Base-by-base conservation (phyloP, 2,797 vertebrate species). In the Lithobates pipiens region DNA sequence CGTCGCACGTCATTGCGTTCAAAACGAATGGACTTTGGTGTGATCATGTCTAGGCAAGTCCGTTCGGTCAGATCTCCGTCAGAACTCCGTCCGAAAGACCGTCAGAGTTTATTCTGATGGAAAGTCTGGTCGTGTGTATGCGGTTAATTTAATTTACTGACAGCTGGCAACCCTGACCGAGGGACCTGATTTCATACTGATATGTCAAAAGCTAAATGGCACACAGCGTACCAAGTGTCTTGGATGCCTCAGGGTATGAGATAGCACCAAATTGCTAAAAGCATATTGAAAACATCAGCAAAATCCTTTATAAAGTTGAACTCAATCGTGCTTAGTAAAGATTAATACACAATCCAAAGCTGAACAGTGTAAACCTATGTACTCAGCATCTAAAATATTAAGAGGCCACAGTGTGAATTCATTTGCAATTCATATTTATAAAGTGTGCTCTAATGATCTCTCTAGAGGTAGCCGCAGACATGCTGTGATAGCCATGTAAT, bases 341-440 rank as follows among this genome's bases (percentile, higher is more conserved):
- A 61, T 83, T 86, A 83, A 83, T 75, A 32, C 68, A 50, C 44
- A 74, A 36, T 69, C 69, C n/a, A 65, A 16, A 63, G 34, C 25
- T 77, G 36, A 70, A 65, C 50, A 74, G 76, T 79, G 69, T 83
- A 83, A 42, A 78, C 69, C 32, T 65, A 46, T 77, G 57, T 77
- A 79, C 71, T 69, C 36, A 39, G 85, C 69, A 83, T 78, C 44
- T 57, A 23, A 79, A 79, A 73, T 57, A 86, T 83, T 79, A 83
- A 72, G 46, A 72, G 68, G 76, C 80, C 80, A 79, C 70, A 83
- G 85, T 86, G 85, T 86, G 69, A 86, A 86, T 86, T 83, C 67
- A 83, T 86, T 86, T 75, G 65, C 57, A 74, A 83, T 83, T 86
- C 76, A 86, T 83, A 83, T n/a, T 79, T 76, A 83, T 83, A 83